Evolutionary conservation across 2,113 vertebrate genomes (phyloP).

Genomic region (Zosterops lateralis): DNA sequence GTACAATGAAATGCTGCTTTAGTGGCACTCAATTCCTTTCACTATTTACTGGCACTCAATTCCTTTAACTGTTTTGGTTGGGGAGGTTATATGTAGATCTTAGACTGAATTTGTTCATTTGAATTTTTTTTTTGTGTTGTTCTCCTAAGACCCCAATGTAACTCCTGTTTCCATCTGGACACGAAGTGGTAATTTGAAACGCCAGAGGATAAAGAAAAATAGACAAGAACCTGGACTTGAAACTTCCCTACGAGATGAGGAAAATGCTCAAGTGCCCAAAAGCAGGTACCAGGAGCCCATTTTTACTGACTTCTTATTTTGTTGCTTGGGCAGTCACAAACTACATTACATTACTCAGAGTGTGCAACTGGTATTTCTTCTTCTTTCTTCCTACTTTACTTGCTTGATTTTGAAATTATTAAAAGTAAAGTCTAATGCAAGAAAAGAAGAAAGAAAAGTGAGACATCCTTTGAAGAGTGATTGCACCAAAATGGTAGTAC

Average conservation of each 20-base stretch:
- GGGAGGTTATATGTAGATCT: neutral
- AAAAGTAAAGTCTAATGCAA: neutral
- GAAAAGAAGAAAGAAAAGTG: neutral
- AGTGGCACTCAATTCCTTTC: neutral
- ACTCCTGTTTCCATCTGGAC: conserved; percentile 25
- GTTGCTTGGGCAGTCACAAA: neutral
- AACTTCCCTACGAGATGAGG: conserved; percentile 33
- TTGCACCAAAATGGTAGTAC: neutral
- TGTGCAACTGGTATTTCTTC: neutral
- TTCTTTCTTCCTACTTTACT: neutral
- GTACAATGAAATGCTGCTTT: neutral
- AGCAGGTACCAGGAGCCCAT: conserved; percentile 56
- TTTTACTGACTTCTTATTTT: neutral
- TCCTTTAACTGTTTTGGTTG: neutral
- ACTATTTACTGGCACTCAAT: neutral
- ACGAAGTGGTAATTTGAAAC: conserved; percentile 68
- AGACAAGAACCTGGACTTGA: conserved; percentile 36
- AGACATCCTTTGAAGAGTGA: neutral
- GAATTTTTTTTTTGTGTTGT: neutral
- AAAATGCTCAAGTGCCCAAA: neutral
- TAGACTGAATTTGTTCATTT: neutral
- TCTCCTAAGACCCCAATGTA: conserved; percentile 42
- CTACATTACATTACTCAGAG: neutral
- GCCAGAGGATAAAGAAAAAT: conserved; percentile 61
- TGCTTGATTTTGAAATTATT: neutral